Conservation (phyloP, 2,888 invertebrate species). For the Baronia brevicornis region DNA sequence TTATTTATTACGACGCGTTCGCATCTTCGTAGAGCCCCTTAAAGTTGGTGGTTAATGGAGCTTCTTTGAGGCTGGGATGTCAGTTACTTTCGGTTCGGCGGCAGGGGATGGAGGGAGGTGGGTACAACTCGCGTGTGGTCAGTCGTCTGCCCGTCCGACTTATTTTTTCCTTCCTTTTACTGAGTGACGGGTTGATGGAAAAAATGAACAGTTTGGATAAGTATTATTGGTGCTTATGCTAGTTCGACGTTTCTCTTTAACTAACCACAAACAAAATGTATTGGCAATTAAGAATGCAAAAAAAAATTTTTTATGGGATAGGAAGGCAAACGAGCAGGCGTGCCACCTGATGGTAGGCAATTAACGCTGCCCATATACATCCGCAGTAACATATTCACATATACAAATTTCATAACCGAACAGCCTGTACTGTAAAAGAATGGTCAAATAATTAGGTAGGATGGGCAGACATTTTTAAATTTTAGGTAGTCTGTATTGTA, state of each 20-base stretch:
- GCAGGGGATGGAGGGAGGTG: constrained; percentile 16
- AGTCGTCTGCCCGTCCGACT: constrained; percentile 29
- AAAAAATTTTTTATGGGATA: constrained; percentile 5
- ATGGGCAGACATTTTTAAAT: constrained; percentile 3
- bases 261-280: no score
- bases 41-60: constrained; percentile 68
- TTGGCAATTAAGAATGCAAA: no score
- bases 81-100: constrained; percentile 40
- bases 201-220: constrained; percentile 40
- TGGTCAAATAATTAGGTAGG: constrained; percentile 6
- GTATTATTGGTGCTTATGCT: constrained; percentile 15
- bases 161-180: constrained; percentile 42
- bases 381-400: no score
- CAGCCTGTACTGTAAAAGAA: no score
- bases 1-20: constrained; percentile 72
- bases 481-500: constrained; percentile 7
- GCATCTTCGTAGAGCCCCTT: constrained; percentile 64
- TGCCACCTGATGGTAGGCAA: no score
- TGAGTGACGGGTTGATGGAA: constrained; percentile 49
- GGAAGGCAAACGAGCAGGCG: no score
- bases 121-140: constrained; percentile 35
- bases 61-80: constrained; percentile 57
- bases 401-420: no score
- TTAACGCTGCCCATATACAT: no score
- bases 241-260: constrained; percentile 11